Evolutionary conservation across 2,797 vertebrate species (phyloP), one percentile per base, ranked within the genome.

Genomic region (Darevskia nairensis): DNA sequence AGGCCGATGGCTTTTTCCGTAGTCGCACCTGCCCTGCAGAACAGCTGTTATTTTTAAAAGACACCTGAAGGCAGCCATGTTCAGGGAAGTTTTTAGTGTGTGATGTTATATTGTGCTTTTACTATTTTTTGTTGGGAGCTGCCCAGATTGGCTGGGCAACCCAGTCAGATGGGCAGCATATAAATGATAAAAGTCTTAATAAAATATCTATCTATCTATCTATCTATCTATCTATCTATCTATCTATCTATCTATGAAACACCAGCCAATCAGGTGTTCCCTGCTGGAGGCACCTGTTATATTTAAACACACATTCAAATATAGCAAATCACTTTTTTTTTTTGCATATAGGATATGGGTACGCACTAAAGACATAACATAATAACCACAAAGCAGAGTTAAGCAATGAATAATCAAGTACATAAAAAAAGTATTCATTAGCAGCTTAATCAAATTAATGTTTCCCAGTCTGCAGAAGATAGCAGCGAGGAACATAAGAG

Each of bases 401-500:
- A 0, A 80, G 72, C 86, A 89, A 83, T 55, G 80, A 50, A 25
- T 39, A 86, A 75, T 35, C 9, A 15, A 19, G 1, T 90, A 41
- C 77, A 61, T 41, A 61, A 81, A 68, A 81, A 68, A 72, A 82
- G 46, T 44, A 59, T 66, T 1, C 15, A 71, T 82, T 32, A 91
- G 72, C 46, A 88, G 77, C 39, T 72, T 29, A 90, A 89, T 0
- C 0, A 89, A 88, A 86, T 75, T 80, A 91, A 89, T 23, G 6
- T 35, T 77, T 88, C 79, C 39, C 1, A 35, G 59, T 91, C 89
- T 68, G 75, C 61, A 87, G 8, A 64, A 91, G 68, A 84, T 10
- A 59, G 11, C 15, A 75, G 25, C 17, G 86, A 90, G 75, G 81
- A 78, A 90, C 91, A 88, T n/a, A 92, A 82, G 15, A 82, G 89